Conservation (phyloP, 2,888 invertebrate genomes). For the Zaprionus lineosus region DNA sequence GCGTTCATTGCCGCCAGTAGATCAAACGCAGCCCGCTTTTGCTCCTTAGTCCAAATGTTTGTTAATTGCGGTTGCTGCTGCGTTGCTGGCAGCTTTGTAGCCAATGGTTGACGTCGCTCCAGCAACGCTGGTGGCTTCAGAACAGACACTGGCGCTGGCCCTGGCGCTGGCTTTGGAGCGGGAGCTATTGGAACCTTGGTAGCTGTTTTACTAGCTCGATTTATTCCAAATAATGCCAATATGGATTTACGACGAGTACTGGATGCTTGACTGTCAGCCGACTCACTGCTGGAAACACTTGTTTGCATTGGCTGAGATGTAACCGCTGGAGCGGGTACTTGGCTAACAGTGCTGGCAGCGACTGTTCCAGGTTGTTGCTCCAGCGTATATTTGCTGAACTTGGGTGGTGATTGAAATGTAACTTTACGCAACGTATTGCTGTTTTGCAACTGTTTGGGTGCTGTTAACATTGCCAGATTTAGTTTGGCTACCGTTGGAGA, state of each 20-base stretch:
- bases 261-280: constrained; percentile 67
- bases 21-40: constrained; percentile 82
- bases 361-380: not conserved
- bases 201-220: constrained; percentile 57
- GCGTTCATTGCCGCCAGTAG: constrained; percentile 82
- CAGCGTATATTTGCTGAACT: constrained; percentile 52
- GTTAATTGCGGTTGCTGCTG: constrained; percentile 49
- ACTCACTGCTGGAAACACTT: constrained; percentile 79
- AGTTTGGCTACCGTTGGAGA: constrained; percentile 81
- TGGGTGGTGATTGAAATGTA: constrained; percentile 81
- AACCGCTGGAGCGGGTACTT: constrained; percentile 43
- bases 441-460: constrained; percentile 64
- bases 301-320: constrained; percentile 54
- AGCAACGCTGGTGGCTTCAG: not conserved
- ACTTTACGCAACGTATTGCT: constrained; percentile 62
- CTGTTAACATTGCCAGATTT: constrained; percentile 70
- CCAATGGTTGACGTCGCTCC: constrained; percentile 47
- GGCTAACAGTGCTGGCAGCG: constrained; percentile 35
- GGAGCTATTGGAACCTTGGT: constrained; percentile 20
- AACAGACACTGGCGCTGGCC: not conserved
- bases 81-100: constrained; percentile 40
- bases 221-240: constrained; percentile 75
- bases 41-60: constrained; percentile 80
- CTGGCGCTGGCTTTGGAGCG: constrained; percentile 8
- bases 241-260: constrained; percentile 78